Base-by-base conservation (phyloP, 2,797 vertebrate genomes). In the Helarctos malayanus region DNA sequence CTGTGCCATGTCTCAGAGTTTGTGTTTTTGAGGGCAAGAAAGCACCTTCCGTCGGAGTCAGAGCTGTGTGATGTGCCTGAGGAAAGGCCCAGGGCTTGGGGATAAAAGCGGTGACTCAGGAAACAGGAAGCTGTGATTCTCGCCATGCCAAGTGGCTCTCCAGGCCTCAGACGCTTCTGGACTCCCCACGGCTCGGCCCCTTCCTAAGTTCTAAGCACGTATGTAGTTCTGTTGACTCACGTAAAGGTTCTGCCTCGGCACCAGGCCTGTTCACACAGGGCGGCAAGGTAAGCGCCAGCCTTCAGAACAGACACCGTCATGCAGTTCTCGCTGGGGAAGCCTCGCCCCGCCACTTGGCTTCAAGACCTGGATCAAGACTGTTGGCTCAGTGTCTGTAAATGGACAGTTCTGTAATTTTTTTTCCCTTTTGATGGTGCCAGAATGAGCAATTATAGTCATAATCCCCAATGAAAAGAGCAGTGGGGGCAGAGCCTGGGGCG, bases 251-350 rank as follows among this genome's bases (percentile, higher is more conserved):
- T 7, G 0, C 35, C 47, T n/a, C 47, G 47, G 68, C 32, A 45
- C 41, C 7, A 25, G 6, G 29, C 15, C 45, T 8, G 7, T 97
- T 97, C 75, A 79, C 78, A 75, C 47, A 68, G 11, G 88, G 95
- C 81, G 21, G 52, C 94, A 87, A 97, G 97, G 94, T 25, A 89
- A 97, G 96, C 88, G 96, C 97, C 93, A n/a, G 90, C 49, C 2
- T 97, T 97, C 94, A 61, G 83, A 97, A 81, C 3, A 19, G 91
- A 97, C 94, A 47, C 96, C 38, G 29, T 56, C 45, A 47, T 13
- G 38, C 61, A 5, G 10, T 61, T 92, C 93, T 89, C 71, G 52
- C 91, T 0, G 1, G 80, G 61, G 94, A 81, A 79, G 92, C 95
- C 61, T 38, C 38, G 13, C 79, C 76, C 0, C 49, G 14, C 41